These are phyloP conservation scores for Aradus depressus DNA, from an alignment of 2,888 invertebrate genomes.

Conservation along the genomic window DNA sequence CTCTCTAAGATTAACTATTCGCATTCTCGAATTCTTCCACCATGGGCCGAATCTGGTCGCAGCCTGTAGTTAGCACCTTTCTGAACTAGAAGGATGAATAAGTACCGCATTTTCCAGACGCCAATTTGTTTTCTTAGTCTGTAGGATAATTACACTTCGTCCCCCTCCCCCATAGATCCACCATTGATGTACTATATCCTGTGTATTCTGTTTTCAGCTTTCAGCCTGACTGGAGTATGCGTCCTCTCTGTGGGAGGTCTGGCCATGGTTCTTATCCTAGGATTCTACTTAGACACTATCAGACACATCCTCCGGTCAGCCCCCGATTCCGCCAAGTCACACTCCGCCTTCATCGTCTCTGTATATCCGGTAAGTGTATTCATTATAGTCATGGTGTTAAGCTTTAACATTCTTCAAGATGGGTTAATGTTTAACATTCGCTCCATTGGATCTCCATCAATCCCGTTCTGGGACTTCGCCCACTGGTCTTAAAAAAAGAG, in stretches of 20 bases:
- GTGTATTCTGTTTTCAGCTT: conserved; percentile 19
- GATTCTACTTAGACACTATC: conserved; percentile 45
- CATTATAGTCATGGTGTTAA: neutral
- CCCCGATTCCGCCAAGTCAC: conserved; percentile 42
- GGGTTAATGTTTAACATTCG: neutral
- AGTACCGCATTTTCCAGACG: too few relatives aligned
- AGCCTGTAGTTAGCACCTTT: too few relatives aligned
- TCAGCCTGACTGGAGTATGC: conserved; percentile 38
- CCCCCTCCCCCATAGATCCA: too few relatives aligned
- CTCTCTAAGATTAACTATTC: too few relatives aligned
- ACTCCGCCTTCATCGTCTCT: conserved; percentile 46
- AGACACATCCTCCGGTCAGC: conserved; percentile 44
- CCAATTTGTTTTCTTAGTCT: too few relatives aligned
- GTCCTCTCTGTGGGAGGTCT: conserved; percentile 44
- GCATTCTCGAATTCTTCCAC: too few relatives aligned
- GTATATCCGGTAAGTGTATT: conserved; percentile 50
- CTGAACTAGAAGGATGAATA: too few relatives aligned
- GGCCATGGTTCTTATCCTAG: conserved; percentile 42
- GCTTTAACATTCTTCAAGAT: neutral
- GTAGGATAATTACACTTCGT: too few relatives aligned
- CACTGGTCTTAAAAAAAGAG: too few relatives aligned
- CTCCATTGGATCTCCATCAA: neutral
- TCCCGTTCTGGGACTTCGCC: neutral
- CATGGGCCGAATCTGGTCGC: too few relatives aligned
- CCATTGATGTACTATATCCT: neutral